Base-by-base conservation (phyloP, 53 echinoderm and acorn worm genomes). In the Patiria pectinifera region DNA sequence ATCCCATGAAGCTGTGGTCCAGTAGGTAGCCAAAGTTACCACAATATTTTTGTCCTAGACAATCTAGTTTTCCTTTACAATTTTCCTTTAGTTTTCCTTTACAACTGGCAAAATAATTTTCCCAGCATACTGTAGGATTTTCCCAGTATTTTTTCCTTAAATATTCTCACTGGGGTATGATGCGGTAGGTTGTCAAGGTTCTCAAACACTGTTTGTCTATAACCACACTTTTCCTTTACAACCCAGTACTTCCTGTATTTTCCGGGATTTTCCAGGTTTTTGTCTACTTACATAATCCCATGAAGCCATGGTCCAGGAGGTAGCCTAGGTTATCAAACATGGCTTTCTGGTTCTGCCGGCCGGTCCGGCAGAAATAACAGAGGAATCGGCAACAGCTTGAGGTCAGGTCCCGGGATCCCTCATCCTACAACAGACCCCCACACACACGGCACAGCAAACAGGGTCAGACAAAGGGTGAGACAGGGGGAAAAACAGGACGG, bases 321-420 rank as follows among this genome's bases (percentile, higher is more conserved):
- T 96, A 98, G 82, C 89, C 91, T 5, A 98, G 94, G 78, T 96
- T 96, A 93, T 98, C 98, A 91, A 98, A 98, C 98, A 98, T 94
- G 71, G 96, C 96, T 77, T 93, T 94, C 92, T 98, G 98, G 61
- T 98, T 98, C 88, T 98, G 96, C 83, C 96, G 93, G 49, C 98
- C 92, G 85, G 98, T 98, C 61, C 98, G 96, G 86, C 98, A 96
- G 87, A 98, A 98, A 87, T 98, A 98, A 92, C 96, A 98, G 71
- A 98, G 92, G 89, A 98, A 98, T 48, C 95, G 76, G 80, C 98
- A 98, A 84, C 96, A 96, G 93, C 95, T 95, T 14, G 98, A 94
- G 76, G 93, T 94, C 93, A 98, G 96, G 62, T 94, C 93, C 35
- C 95, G 92, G 21, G 92, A 96, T 86, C 95, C 91, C 78, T 87